These are phyloP conservation scores for Yponomeuta plumbellus DNA, from an alignment of 2,888 invertebrate species.

Conservation along the genomic window DNA sequence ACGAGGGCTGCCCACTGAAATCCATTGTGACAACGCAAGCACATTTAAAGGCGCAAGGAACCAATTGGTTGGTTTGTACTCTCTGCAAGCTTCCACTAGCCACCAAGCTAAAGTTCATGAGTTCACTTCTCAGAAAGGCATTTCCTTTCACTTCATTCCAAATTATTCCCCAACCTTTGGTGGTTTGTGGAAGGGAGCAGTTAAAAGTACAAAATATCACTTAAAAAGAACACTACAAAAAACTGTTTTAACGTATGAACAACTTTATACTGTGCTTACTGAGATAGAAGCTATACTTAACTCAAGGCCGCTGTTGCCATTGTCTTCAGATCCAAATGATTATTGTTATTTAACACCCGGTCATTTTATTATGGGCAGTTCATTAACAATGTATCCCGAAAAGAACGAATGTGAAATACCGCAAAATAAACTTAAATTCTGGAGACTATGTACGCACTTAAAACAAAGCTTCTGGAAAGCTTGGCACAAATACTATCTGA, in stretches of 20 bases:
- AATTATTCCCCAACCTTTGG: constrained; percentile 11
- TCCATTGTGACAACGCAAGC: constrained; percentile 13
- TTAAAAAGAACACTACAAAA: constrained; percentile 4
- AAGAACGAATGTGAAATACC: constrained; percentile 15
- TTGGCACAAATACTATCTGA: no score
- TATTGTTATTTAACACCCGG: constrained; percentile 21
- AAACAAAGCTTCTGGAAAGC: constrained; percentile 8
- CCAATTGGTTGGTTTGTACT: constrained; percentile 9
- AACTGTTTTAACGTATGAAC: constrained; percentile 19
- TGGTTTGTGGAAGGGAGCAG: constrained; percentile 9
- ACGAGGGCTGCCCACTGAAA: background rate
- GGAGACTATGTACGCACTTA: constrained; percentile 17
- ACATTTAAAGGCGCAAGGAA: constrained; percentile 14
- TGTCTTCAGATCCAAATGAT: constrained; percentile 17
- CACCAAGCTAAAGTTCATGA: constrained; percentile 8
- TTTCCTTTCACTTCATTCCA: constrained; percentile 14
- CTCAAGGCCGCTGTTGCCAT: constrained; percentile 21
- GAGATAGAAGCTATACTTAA: constrained; percentile 24
- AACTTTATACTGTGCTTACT: constrained; percentile 21
- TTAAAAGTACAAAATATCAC: constrained; percentile 24
- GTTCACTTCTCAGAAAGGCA: constrained; percentile 4
- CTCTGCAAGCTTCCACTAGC: background rate
- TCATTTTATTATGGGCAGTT: constrained; percentile 20
- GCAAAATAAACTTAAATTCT: constrained; percentile 18
- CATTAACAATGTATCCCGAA: constrained; percentile 21